Evolutionary conservation across 1,140 invertebrate species (phyloP).

Genomic region (Bombus superbus): DNA sequence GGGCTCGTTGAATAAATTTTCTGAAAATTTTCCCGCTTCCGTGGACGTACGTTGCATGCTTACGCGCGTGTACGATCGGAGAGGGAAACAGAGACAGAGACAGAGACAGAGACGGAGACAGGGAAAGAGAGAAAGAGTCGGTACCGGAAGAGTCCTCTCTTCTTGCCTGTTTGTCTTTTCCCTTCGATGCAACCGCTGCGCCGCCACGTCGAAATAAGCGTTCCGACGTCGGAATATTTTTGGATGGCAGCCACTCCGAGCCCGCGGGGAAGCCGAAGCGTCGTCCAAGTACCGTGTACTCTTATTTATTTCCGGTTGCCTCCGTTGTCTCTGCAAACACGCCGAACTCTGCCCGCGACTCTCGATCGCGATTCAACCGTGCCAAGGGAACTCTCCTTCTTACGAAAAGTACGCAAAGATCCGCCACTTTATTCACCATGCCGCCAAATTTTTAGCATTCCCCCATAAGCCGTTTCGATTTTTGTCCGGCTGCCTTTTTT

Average conservation of each 20-base stretch:
- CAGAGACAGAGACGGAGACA: too few relatives aligned
- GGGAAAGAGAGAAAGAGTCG: neutral
- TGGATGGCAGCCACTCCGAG: conserved; percentile 58
- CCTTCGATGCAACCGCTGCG: conserved; percentile 28
- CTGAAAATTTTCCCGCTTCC: conserved; percentile 42
- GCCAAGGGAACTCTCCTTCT: conserved; percentile 28
- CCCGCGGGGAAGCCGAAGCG: conserved; percentile 36
- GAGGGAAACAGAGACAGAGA: neutral
- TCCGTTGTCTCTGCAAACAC: conserved; percentile 47
- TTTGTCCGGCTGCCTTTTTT: neutral
- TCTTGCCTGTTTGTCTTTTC: conserved; percentile 63
- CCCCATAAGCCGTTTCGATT: neutral
- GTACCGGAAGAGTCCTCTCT: conserved; percentile 41
- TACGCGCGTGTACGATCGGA: conserved; percentile 52
- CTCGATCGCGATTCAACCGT: conserved; percentile 54
- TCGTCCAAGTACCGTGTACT: conserved; percentile 49
- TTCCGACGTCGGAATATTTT: conserved; percentile 60
- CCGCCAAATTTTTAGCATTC: neutral
- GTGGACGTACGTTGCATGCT: conserved; percentile 60
- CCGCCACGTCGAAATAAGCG: conserved; percentile 44
- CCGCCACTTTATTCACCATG: too few relatives aligned
- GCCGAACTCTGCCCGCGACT: conserved; percentile 1
- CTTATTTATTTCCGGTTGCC: conserved; percentile 59
- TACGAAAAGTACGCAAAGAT: neutral
- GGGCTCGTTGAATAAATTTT: conserved; percentile 62